phyloP scores from a whole-genome alignment of 2,113 vertebrate genomes.

The Cephalopholis sonnerati region DNA sequence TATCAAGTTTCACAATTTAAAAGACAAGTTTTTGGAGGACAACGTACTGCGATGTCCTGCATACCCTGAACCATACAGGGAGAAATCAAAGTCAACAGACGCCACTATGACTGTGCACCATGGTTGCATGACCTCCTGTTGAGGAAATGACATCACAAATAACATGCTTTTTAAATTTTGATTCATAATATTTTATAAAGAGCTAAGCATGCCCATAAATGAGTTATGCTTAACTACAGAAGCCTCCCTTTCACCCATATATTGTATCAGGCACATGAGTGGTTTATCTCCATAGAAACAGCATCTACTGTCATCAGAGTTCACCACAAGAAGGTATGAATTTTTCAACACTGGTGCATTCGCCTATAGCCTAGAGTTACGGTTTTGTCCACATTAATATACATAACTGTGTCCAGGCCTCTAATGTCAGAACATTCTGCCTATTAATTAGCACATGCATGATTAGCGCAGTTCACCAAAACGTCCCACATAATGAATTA shows the following conservation, averaged over 20 bases:
- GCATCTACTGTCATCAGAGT: slow-evolving; percentile 23
- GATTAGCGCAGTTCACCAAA: neutral
- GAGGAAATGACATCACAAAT: neutral
- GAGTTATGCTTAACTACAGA: neutral
- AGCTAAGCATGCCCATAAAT: neutral
- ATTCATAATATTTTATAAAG: neutral
- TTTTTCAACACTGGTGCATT: slow-evolving; percentile 41
- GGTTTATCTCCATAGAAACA: slow-evolving; percentile 48
- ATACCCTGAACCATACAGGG: neutral
- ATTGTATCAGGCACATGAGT: neutral
- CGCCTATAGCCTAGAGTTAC: neutral
- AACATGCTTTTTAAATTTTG: neutral
- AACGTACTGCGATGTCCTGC: neutral
- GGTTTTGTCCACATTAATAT: slow-evolving; percentile 4
- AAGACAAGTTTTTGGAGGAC: neutral
- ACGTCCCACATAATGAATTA: neutral
- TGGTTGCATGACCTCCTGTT: neutral
- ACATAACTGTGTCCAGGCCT: neutral
- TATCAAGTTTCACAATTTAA: neutral
- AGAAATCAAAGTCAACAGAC: neutral
- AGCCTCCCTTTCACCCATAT: neutral
- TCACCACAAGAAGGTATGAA: slow-evolving; percentile 31
- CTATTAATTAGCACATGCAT: neutral
- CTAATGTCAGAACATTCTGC: neutral
- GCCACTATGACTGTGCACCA: neutral